Evolutionary conservation across 2,113 vertebrate species (phyloP).

Genomic region (Stigmatopora argus): DNA sequence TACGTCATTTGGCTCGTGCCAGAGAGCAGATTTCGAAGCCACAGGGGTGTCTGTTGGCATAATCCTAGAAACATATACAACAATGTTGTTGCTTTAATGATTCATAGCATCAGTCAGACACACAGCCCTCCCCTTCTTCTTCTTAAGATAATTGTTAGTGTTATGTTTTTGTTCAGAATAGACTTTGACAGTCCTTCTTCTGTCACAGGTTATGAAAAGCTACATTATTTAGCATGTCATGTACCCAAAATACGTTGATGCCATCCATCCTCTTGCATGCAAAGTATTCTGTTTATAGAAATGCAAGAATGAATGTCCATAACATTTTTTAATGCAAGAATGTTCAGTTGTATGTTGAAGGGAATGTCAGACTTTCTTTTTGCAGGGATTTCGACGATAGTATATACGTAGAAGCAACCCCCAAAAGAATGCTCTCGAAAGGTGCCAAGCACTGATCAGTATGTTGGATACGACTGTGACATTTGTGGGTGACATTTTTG

Average conservation of each 20-base stretch:
- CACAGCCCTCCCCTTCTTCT: neutral
- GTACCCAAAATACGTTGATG: conserved; percentile 31
- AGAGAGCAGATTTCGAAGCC: conserved; percentile 55
- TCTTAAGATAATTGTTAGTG: conserved; percentile 16
- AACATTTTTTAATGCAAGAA: neutral
- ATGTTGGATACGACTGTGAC: conserved; percentile 53
- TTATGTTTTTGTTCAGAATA: conserved; percentile 12
- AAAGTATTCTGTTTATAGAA: conserved; percentile 27
- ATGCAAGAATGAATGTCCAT: neutral
- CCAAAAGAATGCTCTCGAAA: conserved; percentile 12
- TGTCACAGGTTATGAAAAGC: conserved; percentile 40
- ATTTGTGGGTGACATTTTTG: conserved; percentile 61
- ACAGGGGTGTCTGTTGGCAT: conserved; percentile 58
- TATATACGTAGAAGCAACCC: neutral
- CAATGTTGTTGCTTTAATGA: conserved; percentile 52
- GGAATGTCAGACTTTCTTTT: neutral
- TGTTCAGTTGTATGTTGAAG: neutral
- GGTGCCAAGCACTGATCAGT: conserved; percentile 36
- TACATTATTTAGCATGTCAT: conserved; percentile 43
- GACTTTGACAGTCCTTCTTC: conserved; percentile 17
- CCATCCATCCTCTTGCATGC: conserved; percentile 19
- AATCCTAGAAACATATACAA: conserved; percentile 41
- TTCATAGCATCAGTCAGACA: conserved; percentile 25
- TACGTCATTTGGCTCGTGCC: conserved; percentile 60
- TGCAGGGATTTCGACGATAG: neutral